Base-by-base conservation (phyloP, 2,797 vertebrate species). In the Anomalospiza imberbis region DNA sequence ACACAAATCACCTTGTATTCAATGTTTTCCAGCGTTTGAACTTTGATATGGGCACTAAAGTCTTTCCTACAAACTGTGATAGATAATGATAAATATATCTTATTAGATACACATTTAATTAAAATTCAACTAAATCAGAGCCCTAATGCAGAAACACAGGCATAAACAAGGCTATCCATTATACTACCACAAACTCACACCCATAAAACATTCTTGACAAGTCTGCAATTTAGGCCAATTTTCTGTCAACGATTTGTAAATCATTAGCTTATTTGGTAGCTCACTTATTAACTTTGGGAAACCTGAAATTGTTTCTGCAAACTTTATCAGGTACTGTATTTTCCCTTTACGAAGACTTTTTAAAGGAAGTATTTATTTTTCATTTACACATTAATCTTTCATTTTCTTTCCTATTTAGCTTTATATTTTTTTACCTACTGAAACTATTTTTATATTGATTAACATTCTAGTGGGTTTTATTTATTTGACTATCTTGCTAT, bases 21-120 rank as follows among this genome's bases (percentile, higher is more conserved):
- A 20, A 10, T 62, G 25, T 36, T 88, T 84, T 72, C 18, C 47
- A 72, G 25, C 32, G 11, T 47, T 50, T 81, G 44, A 86, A 26
- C 38, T 87, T 87, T 92, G 63, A 58, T 89, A 76, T 4, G 10
- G 38, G 3, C 36, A 51, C 31, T 66, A 36, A 79, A 47, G 28
- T 73, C 62, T 87, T 90, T 51, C 54, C 65, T 60, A 84, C 12
- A 72, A 88, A 44, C n/a, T 73, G 28, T 62, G 58, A 86, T 42
- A 73, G 61, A 81, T 50, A 85, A 32, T 60, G 78, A 89, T 85
- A 73, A 91, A 96, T 95, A 60, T 24, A 40, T 28, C 60, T 82
- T 89, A 76, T 91, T 91, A 82, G 60, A 87, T 91, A 76, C 20
- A 82, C 82, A 82, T 42, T n/a, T 85, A 94, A 95, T 86, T 91